Evolutionary conservation across 2,113 vertebrate genomes (phyloP), one percentile per base, ranked within the genome.

Genomic region (Festucalex cinctus): DNA sequence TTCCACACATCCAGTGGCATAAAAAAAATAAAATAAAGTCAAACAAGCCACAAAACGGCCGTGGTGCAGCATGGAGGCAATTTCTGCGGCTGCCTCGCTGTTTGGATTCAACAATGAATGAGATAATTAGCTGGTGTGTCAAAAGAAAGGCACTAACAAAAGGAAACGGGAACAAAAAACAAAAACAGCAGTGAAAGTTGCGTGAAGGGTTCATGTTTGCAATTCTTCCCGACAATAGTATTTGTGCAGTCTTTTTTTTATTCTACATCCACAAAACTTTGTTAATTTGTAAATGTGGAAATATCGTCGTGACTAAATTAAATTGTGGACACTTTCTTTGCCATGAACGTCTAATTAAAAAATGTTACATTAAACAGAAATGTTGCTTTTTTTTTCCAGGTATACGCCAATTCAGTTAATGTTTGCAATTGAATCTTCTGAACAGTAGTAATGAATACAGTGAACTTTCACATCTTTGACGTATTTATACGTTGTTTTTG

Each of bases 71-170:
- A 26, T 24, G 39, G 22, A 22, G 13, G 60, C 60, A 62, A 62
- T 43, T 62, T 62, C 60, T 62, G 22, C n/a, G 39, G 37, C 60
- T 62, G 60, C 60, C 60, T 26, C 60, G 37, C 39, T 62, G 60
- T 62, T 43, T 24, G 37, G 22, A 24, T 62, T 62, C 9, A 43
- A 43, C 60, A 43, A 44, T 43, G 14, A 62, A 26, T 62, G 37
- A 22, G 19, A 43, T 62, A 62, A 62, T 62, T 62, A 26, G 60
- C 60, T 24, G n/a, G n/a, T 24, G 37, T 24, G 54, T 24, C 39
- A 41, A 39, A 59, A 22, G 39, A 43, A 43, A 43, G 32, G 22
- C 37, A 24, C 7, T 6, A 26, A 62, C 37, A 43, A 43, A 62
- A 62, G 3, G 39, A 14, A 24, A 62, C 26, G 37, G 1, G 5